Evolutionary conservation across 1,140 invertebrate species (phyloP).

Genomic region (Zaprionus taronus): DNA sequence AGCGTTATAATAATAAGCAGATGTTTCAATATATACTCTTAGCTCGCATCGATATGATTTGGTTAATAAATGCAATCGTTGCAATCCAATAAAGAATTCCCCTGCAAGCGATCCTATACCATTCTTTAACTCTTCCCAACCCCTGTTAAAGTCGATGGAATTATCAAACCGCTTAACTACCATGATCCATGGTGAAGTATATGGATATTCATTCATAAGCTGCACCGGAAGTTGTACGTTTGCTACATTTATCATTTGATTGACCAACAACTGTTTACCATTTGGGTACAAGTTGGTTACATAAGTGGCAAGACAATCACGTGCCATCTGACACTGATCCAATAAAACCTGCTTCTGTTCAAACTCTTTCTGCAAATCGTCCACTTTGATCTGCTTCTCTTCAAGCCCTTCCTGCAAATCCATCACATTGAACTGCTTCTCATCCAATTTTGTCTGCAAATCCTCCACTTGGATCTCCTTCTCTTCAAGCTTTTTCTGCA

Average conservation of each 20-base stretch:
- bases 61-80: conserved; percentile 11
- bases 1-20: not conserved
- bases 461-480: too few species aligned
- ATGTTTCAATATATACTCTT: not conserved
- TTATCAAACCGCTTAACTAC: not conserved
- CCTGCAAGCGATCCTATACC: not conserved
- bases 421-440: too few species aligned
- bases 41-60: not conserved
- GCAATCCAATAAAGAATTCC: conserved; percentile 20
- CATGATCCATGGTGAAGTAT: conserved; percentile 1
- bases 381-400: too few species aligned
- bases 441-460: too few species aligned
- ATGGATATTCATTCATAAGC: not conserved
- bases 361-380: too few species aligned
- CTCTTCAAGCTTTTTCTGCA: too few species aligned
- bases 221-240: not conserved
- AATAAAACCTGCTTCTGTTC: not conserved
- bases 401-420: too few species aligned
- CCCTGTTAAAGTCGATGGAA: not conserved
- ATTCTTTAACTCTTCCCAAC: conserved; percentile 6
- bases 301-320: not conserved
- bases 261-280: not conserved
- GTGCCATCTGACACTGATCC: not conserved
- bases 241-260: not conserved
- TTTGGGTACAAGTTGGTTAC: accelerated